Evolutionary conservation across 2,888 invertebrate genomes (phyloP), one percentile per base, ranked within the genome.

Genomic region (Mechanitis messenoides): DNA sequence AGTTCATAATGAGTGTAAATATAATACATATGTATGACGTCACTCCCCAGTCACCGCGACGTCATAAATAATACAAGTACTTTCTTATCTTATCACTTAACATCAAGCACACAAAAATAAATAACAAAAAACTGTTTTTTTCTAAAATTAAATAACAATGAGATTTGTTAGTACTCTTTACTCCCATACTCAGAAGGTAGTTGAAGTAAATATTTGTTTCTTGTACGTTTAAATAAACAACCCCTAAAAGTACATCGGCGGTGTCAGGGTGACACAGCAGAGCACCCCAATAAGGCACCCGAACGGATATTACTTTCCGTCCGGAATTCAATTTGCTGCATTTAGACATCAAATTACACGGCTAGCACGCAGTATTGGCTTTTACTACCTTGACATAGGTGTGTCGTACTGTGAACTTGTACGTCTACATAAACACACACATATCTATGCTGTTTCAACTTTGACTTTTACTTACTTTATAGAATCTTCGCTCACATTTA

Each of bases 321-420:
- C 59, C 59, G 58, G 62, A 58, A 68, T 68, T 68, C 67, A 67
- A 69, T 69, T 71, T 66, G 63, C 60, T 68, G 65, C 65, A 65
- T 66, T 68, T 65, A 67, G 65, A 56, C 59, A 53, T 66, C 68
- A 67, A 64, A 67, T 71, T 65, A 68, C 64, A 53, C 56, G 58
- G 38, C 61, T 55, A 56, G 55, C 46, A 5, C 53, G 12, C 59
- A 42, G 54, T 45, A 59, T 35, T 54, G 53, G 54, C 54, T 31
- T 45, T 54, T 55, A 28, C 45, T 33, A 45, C 55, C 45, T 59
- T 50, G 31, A 50, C 50, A 50, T 50, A 28, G 9, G 31, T 9
- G 31, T 3, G 31, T 31, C 31, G 9, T 20, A 20, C 20, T 20
- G 20, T 20, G 20, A 20, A 20, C 20, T 20, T 20, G 20, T 20